Evolutionary conservation across 1,140 invertebrate genomes (phyloP).

Genomic region (Drosophila athabasca): DNA sequence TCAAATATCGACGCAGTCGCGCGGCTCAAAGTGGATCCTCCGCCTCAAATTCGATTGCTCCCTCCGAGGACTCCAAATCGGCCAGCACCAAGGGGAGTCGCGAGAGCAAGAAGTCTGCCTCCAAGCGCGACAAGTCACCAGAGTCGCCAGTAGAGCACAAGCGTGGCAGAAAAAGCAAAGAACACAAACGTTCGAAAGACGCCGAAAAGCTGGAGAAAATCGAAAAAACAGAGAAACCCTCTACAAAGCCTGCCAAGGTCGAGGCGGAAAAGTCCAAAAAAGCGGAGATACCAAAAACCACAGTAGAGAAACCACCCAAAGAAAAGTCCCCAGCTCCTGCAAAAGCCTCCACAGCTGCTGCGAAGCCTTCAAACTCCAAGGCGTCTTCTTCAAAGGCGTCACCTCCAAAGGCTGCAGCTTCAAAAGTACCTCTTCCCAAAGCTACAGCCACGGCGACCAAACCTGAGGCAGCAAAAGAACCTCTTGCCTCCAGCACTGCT

Average conservation of each 20-base stretch:
- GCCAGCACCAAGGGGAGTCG: conserved; percentile 43
- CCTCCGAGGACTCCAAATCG: conserved; percentile 58
- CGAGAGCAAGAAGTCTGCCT: conserved; percentile 37
- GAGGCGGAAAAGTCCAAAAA: conserved; percentile 60
- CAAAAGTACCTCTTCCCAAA: neutral
- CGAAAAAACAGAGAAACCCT: conserved; percentile 29
- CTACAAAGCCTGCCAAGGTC: conserved; percentile 13
- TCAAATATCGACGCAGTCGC: conserved; percentile 87
- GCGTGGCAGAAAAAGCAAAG: conserved; percentile 61
- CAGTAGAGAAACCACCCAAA: conserved; percentile 27
- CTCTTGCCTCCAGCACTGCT: neutral
- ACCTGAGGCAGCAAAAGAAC: conserved; percentile 15
- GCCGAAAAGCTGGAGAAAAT: conserved; percentile 14
- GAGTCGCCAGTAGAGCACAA: conserved; percentile 50
- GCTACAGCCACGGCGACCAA: too few relatives aligned
- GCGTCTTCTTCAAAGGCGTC: too few relatives aligned
- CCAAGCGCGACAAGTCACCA: conserved; percentile 40
- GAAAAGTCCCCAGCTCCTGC: conserved; percentile 9
- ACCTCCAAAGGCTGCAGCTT: neutral
- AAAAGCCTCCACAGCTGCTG: too few relatives aligned
- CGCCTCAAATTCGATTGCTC: conserved; percentile 53
- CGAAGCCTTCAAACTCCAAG: too few relatives aligned
- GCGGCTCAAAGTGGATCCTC: conserved; percentile 44
- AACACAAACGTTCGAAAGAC: conserved; percentile 55
- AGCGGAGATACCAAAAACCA: conserved; percentile 40